Conservation (phyloP, 1,140 invertebrate species). For the Lasioglossum albipes region DNA sequence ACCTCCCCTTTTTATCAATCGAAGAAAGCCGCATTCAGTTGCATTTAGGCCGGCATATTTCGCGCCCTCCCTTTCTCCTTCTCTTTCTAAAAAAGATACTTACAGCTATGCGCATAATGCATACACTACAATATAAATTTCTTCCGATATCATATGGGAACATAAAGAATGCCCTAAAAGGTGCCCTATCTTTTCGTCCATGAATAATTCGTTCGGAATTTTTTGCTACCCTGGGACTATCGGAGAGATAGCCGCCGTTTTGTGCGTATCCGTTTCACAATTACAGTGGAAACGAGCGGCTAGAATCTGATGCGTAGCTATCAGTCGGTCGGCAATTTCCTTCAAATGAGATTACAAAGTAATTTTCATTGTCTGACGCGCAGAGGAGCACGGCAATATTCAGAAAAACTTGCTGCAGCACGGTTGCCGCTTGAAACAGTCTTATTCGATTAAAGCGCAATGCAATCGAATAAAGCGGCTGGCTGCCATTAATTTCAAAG, state of each 20-base stretch:
- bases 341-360: neutral
- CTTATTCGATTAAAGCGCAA: slow-evolving; percentile 29
- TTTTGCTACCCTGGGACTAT: too few relatives aligned
- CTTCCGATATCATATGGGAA: too few relatives aligned
- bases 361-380: neutral
- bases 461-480: slow-evolving; percentile 29
- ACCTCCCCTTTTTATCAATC: slow-evolving; percentile 4
- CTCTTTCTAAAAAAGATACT: too few relatives aligned
- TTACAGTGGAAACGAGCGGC: too few relatives aligned
- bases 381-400: neutral
- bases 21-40: neutral
- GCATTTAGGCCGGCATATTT: neutral
- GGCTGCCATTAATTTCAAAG: slow-evolving; percentile 36
- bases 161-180: too few relatives aligned
- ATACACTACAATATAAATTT: too few relatives aligned
- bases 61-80: too few relatives aligned
- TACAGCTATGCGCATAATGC: too few relatives aligned
- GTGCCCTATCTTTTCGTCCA: too few relatives aligned
- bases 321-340: neutral
- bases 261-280: too few relatives aligned
- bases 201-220: too few relatives aligned
- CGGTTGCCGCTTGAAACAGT: neutral
- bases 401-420: neutral
- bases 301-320: neutral
- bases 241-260: too few relatives aligned